A percentile compares a stretch with the other conserved stretches of the same genome.
Evolutionary conservation across 2,797 vertebrate genomes (phyloP).

Genomic region (Rhinichthys osculus): DNA sequence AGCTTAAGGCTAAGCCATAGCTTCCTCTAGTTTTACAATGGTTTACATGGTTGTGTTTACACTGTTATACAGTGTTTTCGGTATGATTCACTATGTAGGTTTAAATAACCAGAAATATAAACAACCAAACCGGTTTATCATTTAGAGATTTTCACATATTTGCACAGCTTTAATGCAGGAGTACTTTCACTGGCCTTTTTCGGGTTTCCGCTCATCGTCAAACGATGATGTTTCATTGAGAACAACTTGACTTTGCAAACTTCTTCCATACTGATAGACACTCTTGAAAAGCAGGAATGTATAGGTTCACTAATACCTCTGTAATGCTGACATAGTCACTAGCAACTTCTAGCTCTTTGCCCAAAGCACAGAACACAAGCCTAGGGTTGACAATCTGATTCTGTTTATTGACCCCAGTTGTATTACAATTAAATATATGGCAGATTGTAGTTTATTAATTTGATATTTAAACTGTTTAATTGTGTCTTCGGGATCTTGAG

Average conservation of each 20-base stretch:
- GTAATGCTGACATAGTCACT: slow-evolving; percentile 8
- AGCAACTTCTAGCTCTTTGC: neutral
- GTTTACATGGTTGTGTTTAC: slow-evolving; percentile 27
- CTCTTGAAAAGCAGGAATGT: slow-evolving; percentile 49
- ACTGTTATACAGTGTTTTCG: slow-evolving; percentile 33
- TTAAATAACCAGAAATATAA: slow-evolving; percentile 39
- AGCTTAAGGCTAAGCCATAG: slow-evolving; percentile 58
- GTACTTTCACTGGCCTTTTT: slow-evolving; percentile 7
- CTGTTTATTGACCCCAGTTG: neutral
- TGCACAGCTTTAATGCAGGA: slow-evolving; percentile 43
- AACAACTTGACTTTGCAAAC: slow-evolving; percentile 11
- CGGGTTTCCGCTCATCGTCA: neutral
- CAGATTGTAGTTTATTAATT: neutral
- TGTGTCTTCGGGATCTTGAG: neutral
- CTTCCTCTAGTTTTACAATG: slow-evolving; percentile 53
- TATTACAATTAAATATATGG: neutral
- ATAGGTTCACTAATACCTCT: neutral
- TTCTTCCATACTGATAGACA: slow-evolving; percentile 21
- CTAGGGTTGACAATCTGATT: slow-evolving; percentile 20
- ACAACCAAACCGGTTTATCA: slow-evolving; percentile 42
- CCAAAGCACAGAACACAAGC: slow-evolving; percentile 12
- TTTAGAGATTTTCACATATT: slow-evolving; percentile 39
- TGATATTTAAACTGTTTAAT: neutral
- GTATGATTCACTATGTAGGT: slow-evolving; percentile 14
- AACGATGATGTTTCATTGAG: slow-evolving; percentile 6